Base-by-base conservation (phyloP, 2,797 vertebrate genomes). In the Amblyopsis hoosieri region DNA sequence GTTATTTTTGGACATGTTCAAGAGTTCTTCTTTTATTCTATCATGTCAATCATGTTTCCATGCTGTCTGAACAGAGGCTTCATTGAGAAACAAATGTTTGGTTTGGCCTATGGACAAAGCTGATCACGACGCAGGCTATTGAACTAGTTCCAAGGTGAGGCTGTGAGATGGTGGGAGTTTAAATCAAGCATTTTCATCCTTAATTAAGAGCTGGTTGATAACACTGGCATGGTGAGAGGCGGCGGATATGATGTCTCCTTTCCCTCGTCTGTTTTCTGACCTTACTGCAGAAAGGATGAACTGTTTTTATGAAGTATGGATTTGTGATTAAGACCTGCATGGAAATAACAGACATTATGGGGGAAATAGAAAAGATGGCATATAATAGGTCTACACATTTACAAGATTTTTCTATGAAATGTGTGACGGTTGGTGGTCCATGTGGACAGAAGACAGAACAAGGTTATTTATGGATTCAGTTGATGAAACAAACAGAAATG, bases 101-200 rank as follows among this genome's bases (percentile, higher is more conserved):
- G 63, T 59, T 52, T 66, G 64, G 65, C 60, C 74, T 75, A 63
- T 62, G 65, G 68, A 60, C 64, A 57, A 54, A 71, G 29, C 45
- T 73, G 72, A 55, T 78, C 66, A 71, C 45, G 58, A 81, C 62
- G 54, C 65, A 67, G 46, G 45, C 60, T 48, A 62, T 51, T 72
- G 60, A 81, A 74, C 67, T 54, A 56, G 75, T 74, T 81, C 78
- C 78, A 83, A 85, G 74, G 78, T 85, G 76, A 84, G 57, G 46
- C 49, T 17, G 61, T 60, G 47, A 29, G 49, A 62, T 55, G 58
- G 64, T 23, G 19, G 67, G 67, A 60, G 67, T 37, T 60, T 51
- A 75, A 74, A 60, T 67, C 60, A 57, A 66, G 66, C 57, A 23
- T 60, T 57, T 70, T 84, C 66, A 82, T 83, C 46, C 84, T 72